These are phyloP conservation scores for Rhynchomys soricoides DNA, from an alignment of 2,113 vertebrate species.

Conservation along the genomic window DNA sequence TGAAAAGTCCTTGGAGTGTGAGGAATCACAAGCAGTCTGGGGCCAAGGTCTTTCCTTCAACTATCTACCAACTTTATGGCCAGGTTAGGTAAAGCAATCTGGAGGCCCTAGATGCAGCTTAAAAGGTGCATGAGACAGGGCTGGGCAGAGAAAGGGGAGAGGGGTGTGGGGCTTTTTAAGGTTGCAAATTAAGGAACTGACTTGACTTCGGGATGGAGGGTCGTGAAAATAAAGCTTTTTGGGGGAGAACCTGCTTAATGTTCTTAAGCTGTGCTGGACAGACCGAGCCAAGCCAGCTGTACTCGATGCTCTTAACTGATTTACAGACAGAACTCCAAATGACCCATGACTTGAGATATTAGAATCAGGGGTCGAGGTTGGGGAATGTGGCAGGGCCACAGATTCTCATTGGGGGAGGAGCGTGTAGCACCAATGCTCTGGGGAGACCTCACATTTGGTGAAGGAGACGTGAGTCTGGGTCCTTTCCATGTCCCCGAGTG, in stretches of 20 bases:
- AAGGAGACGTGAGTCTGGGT: too few relatives aligned
- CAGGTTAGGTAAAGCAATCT: too few relatives aligned
- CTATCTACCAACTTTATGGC: not conserved
- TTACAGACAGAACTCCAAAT: not conserved
- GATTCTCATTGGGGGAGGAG: not conserved
- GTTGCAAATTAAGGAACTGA: not conserved
- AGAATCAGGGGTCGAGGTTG: too few relatives aligned
- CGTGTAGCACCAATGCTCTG: fast-evolving
- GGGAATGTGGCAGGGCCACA: not conserved
- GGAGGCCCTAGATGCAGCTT: not conserved
- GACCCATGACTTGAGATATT: not conserved
- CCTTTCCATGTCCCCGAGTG: not conserved
- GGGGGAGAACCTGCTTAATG: not conserved
- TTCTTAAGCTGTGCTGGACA: not conserved
- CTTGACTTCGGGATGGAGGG: not conserved
- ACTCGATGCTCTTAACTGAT: fast-evolving
- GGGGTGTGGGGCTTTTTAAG: not conserved
- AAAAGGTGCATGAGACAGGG: too few relatives aligned
- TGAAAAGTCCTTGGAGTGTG: not conserved
- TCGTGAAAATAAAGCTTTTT: not conserved
- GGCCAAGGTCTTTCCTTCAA: not conserved
- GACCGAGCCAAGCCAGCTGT: not conserved
- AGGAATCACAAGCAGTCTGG: not conserved
- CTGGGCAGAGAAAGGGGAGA: not conserved
- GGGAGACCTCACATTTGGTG: not conserved